phyloP scores from a whole-genome alignment of 2,113 vertebrate species.

The Tor tambroides region DNA sequence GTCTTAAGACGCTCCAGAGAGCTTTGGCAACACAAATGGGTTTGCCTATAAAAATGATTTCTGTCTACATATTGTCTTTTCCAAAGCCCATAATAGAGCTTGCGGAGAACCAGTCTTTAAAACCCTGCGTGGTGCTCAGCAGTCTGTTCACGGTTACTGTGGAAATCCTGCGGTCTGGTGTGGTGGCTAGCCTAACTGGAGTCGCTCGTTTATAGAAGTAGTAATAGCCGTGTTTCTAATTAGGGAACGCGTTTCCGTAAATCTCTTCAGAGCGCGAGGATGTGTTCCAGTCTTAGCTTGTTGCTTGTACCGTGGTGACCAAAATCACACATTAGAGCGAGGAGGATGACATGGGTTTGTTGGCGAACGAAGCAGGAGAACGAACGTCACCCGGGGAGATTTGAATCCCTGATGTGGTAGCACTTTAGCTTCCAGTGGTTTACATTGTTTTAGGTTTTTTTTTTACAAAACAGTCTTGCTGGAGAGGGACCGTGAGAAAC shows the following conservation, averaged over 20 bases:
- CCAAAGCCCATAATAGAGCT: constrained; percentile 42
- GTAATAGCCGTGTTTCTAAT: constrained; percentile 74
- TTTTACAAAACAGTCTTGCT: constrained; percentile 68
- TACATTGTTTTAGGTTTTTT: constrained; percentile 70
- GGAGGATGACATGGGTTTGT: not conserved
- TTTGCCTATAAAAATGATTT: constrained; percentile 44
- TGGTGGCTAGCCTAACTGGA: constrained; percentile 54
- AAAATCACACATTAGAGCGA: constrained; percentile 23
- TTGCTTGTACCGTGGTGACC: not conserved
- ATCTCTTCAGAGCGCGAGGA: constrained; percentile 51
- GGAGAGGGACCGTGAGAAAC: constrained; percentile 76
- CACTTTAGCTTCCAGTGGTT: constrained; percentile 72
- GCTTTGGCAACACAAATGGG: not conserved
- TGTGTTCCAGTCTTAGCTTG: constrained; percentile 1
- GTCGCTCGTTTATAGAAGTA: constrained; percentile 67
- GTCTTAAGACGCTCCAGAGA: constrained; percentile 24
- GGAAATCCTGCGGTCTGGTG: constrained; percentile 51
- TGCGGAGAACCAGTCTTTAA: constrained; percentile 44
- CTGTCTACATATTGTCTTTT: constrained; percentile 50
- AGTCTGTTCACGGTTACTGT: constrained; percentile 57
- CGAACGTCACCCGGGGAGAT: not conserved
- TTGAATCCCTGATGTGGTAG: constrained; percentile 73
- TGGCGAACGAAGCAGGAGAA: not conserved
- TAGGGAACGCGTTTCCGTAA: constrained; percentile 76
- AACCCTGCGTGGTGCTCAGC: constrained; percentile 40